phyloP scores from a whole-genome alignment of 2,797 vertebrate species.

The Rachycentron canadum region DNA sequence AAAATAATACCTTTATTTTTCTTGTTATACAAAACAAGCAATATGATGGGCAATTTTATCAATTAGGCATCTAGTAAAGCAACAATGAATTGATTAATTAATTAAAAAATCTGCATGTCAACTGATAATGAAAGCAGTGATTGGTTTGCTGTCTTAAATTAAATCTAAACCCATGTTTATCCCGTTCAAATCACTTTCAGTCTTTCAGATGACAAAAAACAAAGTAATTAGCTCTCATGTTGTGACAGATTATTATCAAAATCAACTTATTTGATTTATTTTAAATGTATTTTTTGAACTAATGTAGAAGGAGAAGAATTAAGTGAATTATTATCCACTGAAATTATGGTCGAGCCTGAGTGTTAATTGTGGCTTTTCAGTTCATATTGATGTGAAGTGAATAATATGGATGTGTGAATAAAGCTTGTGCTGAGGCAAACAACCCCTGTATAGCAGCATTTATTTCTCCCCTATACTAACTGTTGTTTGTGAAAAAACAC shows the following conservation, averaged over 20 bases:
- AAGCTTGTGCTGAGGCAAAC: no score
- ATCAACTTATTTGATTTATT: not conserved
- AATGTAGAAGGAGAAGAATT: not conserved
- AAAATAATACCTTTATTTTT: no score
- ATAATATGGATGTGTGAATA: not conserved
- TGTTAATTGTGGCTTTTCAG: no score
- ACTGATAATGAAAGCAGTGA: not conserved
- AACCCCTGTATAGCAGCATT: not conserved
- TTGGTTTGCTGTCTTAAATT: not conserved
- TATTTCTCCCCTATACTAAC: no score
- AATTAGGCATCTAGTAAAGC: not conserved
- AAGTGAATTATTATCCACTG: no score
- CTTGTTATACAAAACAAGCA: not conserved
- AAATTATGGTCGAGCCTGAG: no score
- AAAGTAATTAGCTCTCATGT: not conserved
- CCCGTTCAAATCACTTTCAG: not conserved
- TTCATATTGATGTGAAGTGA: not conserved
- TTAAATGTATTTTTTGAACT: no score
- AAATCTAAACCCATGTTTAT: not conserved
- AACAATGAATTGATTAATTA: not conserved
- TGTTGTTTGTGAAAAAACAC: not conserved
- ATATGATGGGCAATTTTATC: not conserved
- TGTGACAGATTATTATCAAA: not conserved
- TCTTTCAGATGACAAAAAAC: not conserved
- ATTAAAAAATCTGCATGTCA: not conserved